Base-by-base conservation (phyloP, 2,888 invertebrate genomes). In the Microctonus aethiopoides region DNA sequence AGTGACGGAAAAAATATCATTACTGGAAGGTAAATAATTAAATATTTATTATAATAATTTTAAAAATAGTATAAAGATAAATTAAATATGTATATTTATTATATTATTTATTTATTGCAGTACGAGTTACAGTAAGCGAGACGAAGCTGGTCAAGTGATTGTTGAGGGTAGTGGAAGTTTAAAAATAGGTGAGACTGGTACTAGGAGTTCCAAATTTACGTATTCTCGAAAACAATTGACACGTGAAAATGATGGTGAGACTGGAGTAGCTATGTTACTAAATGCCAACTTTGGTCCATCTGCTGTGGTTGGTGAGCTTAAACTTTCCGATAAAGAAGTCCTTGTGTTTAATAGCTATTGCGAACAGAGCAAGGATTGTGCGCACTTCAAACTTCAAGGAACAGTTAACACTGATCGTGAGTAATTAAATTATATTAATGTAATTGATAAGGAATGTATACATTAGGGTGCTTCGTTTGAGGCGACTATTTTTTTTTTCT, bases 311-410 rank as follows among this genome's bases (percentile, higher is more conserved):
- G 90, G 91, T 0, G 93, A 93, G 77, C 87, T 92, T 0, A 93
- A 93, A 76, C 82, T 92, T 62, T 93, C 94, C 52, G 92, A 93
- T 86, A 89, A 92, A 74, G 93, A 93, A 76, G 91, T 93, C 83
- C 91, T 92, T 79, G 88, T 91, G 59, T 90, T 92, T 13, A 89
- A 91, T 74, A 92, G 93, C 11, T 92, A 92, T 83, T 94, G 94
- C 83, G 93, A 94, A 76, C 92, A 93, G 82, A 93, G 92, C 87
- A 92, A 93, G 72, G 92, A 94, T 76, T 94, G 94, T 81, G 92
- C 93, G 0, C 91, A 93, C 79, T 89, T 93, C 24, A 93, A 94
- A 78, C 80, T 92, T n/a, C 89, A 91, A 78, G 89, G 91, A 32
- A 91, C 76, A 39, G 72, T 82, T 20, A 80, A 82, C 41, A 77